phyloP scores from a whole-genome alignment of 64 coral and sea anemone genomes.

The Pachyseris speciosa region DNA sequence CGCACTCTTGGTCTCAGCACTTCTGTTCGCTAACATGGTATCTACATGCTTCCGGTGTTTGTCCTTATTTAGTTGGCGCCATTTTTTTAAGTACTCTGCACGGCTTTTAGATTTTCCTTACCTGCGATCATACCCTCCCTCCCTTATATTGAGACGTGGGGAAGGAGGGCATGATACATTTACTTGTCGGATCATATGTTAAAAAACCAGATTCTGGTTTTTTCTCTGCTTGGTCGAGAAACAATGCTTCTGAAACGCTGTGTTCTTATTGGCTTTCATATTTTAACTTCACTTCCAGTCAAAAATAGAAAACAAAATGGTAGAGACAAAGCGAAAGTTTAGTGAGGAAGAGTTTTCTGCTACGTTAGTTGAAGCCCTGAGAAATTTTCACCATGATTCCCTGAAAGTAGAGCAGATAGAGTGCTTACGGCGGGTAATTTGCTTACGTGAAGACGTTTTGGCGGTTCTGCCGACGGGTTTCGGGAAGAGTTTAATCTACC shows the following conservation, averaged over 20 bases:
- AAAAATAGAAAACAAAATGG: not conserved
- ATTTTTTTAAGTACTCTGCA: too few relatives aligned
- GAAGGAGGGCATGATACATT: too few relatives aligned
- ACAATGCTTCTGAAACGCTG: not conserved
- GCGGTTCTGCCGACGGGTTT: not conserved
- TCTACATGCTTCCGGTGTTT: too few relatives aligned
- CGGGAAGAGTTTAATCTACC: not conserved
- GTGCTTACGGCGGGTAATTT: not conserved
- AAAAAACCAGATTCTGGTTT: conserved; percentile 1
- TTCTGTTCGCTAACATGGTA: too few relatives aligned
- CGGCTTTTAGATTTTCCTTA: too few relatives aligned
- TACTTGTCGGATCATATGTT: too few relatives aligned
- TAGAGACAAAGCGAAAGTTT: not conserved
- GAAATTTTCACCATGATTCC: not conserved
- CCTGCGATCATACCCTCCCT: too few relatives aligned
- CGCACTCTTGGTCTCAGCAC: too few relatives aligned
- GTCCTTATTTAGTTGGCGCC: too few relatives aligned
- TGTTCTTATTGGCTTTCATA: not conserved
- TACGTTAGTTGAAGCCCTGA: not conserved
- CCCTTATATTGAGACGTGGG: too few relatives aligned
- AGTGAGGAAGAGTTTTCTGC: not conserved
- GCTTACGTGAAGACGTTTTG: conserved; percentile 5
- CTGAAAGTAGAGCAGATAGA: conserved; percentile 4
- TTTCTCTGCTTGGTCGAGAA: not conserved
- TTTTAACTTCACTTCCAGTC: not conserved